These are phyloP conservation scores for Epizoanthus stellaris DNA, from an alignment of 92 coral and sea anemone genomes.

Conservation along the genomic window DNA sequence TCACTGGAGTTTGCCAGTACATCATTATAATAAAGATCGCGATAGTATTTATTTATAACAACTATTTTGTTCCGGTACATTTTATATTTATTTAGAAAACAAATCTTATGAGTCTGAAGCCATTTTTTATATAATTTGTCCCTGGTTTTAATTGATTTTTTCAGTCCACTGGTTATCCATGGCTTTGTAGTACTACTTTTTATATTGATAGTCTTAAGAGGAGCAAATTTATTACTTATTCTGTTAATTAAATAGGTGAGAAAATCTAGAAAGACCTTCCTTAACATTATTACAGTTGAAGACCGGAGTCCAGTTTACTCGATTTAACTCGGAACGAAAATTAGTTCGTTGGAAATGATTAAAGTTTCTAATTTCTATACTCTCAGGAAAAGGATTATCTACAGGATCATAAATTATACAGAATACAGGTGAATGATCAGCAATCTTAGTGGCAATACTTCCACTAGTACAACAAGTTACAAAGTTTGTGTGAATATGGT, in stretches of 20 bases:
- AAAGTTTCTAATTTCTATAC: constrained; percentile 49
- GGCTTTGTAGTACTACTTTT: constrained; percentile 51
- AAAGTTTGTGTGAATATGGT: constrained; percentile 38
- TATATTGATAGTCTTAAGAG: constrained; percentile 40
- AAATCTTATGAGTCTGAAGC: constrained; percentile 37
- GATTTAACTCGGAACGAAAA: neutral
- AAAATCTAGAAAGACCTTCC: constrained; percentile 49
- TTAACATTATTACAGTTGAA: constrained; percentile 42
- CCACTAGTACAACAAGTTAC: constrained; percentile 53
- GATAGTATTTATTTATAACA: constrained; percentile 31
- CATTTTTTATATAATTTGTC: constrained; percentile 58
- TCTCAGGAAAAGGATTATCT: constrained; percentile 48
- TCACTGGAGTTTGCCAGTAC: constrained; percentile 33
- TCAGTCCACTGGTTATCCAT: constrained; percentile 54
- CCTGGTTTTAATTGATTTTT: constrained; percentile 42
- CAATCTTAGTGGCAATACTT: constrained; percentile 49
- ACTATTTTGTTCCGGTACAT: constrained; percentile 37
- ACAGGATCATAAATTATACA: constrained; percentile 40
- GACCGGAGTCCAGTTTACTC: constrained; percentile 33
- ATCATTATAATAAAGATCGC: constrained; percentile 47
- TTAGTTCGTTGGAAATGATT: constrained; percentile 12
- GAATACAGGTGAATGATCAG: constrained; percentile 55
- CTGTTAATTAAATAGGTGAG: constrained; percentile 54
- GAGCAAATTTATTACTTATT: constrained; percentile 59
- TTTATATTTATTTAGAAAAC: constrained; percentile 29